Base-by-base conservation (phyloP, 1,140 invertebrate genomes). In the Drosophila albomicans region DNA sequence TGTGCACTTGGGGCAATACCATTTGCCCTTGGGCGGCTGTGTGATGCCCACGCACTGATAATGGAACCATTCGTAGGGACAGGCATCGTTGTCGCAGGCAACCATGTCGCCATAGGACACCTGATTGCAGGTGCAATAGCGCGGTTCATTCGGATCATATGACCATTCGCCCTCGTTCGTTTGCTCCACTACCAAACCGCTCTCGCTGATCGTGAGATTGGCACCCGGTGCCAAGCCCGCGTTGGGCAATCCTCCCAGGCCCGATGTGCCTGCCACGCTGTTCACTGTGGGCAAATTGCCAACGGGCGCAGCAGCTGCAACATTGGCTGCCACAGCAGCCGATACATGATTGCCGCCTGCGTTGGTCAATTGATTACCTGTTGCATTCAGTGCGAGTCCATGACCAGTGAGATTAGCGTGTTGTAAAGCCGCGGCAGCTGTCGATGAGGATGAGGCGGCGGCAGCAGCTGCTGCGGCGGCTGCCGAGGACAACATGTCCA, bases 81-180 rank as follows among this genome's bases (percentile, higher is more conserved):
- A 99, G 92, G 98, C 97, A 93, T 97, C 96, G 94, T 99, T 99
- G 94, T 99, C 99, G 94, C 99, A 99, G 62, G 98, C 98, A 59
- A 99, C 98, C 99, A 99, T 99, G 87, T 99, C 98, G 7, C 99
- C 99, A 92, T 99, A 99, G 1, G 98, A 99, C 32, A 99, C 98
- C 93, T 99, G 97, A 93, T 99, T 99, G 93, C 99, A 99, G 81
- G 99, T 95, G 93, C 99, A 99, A 93, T 99, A 99, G 79, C 98
- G 95, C 8, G 98, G 98, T 93, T 99, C 98, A 90, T 98, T 97
- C 2, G 97, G 97, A 93, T 98, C 97, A 79, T 96, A 97, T 0
- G 95, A 95, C 97, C 97, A 97, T 79, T 97, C 96, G 46, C 94
- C 94, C 20, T 94, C 94, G 58, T 93, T 91, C 5, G 94, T 93